Evolutionary conservation across 1,140 invertebrate species (phyloP).

Genomic region (Stratiolaelaps scimitus): DNA sequence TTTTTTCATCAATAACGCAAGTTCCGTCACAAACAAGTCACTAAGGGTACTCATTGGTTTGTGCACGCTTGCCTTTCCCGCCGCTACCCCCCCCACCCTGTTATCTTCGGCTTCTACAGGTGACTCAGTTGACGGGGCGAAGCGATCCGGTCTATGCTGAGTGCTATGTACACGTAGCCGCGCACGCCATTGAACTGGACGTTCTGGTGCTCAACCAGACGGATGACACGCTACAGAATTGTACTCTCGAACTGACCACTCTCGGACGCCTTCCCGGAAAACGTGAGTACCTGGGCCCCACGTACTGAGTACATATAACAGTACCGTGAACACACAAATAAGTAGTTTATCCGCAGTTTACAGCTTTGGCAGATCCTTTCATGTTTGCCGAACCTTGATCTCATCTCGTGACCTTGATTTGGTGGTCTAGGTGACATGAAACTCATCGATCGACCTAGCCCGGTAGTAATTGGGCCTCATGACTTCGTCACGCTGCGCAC

Average conservation of each 20-base stretch:
- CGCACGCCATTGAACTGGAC: slow-evolving; percentile 95
- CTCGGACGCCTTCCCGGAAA: slow-evolving; percentile 41
- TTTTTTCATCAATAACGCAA: too few relatives aligned
- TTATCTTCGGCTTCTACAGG: slow-evolving; percentile 41
- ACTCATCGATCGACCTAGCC: slow-evolving; percentile 91
- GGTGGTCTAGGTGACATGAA: slow-evolving; percentile 80
- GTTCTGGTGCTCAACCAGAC: slow-evolving; percentile 97
- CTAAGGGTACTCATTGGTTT: too few relatives aligned
- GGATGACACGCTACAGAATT: slow-evolving; percentile 90
- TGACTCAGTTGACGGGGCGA: slow-evolving; percentile 98
- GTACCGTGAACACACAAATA: too few relatives aligned
- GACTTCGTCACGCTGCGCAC: slow-evolving; percentile 98
- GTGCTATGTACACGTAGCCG: slow-evolving; percentile 97
- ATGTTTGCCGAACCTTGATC: too few relatives aligned
- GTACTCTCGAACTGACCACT: slow-evolving; percentile 91
- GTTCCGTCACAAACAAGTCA: too few relatives aligned
- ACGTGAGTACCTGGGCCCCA: too few relatives aligned
- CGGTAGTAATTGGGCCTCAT: slow-evolving; percentile 82
- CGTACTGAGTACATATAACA: too few relatives aligned
- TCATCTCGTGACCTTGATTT: too few relatives aligned
- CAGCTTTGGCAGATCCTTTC: too few relatives aligned
- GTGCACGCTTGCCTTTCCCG: too few relatives aligned
- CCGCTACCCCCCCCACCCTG: too few relatives aligned
- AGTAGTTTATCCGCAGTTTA: too few relatives aligned
- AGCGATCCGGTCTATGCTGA: slow-evolving; percentile 98